Evolutionary conservation across 2,888 invertebrate species (phyloP), one percentile per base, ranked within the genome.

Genomic region (Lottia gigantea): DNA sequence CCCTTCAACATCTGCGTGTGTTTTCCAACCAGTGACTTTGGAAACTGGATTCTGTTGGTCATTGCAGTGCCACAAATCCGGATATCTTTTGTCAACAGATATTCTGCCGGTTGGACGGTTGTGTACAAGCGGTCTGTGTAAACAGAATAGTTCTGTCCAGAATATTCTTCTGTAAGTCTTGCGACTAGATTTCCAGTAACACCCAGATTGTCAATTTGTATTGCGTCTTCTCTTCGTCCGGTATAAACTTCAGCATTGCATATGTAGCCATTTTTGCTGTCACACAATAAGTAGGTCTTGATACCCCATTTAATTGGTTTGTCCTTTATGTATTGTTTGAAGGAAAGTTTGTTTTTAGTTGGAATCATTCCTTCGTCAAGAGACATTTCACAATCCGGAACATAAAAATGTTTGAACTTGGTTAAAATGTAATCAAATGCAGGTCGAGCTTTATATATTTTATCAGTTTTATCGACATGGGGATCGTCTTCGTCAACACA

Each of bases 401-500:
- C n/a, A 46, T 64, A 46, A 25, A 65, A 31, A 23, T 69, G 7
- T 25, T 46, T 69, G 64, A 69, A 69, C 25, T 69, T 69, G 15
- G 8, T 16, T 1, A 69, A n/a, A 23, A 69, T 0, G n/a, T n/a
- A n/a, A n/a, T n/a, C n/a, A 19, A 49, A 49, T 16, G 19, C 19
- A 6, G 49, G 49, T 6, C 49, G 49, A 1, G 49, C 49, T 49
- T 67, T 73, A 45, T 67, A 72, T n/a, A 73, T 66, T 55, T 73
- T 72, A 49, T 72, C 71, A 40, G n/a, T 46, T 67, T 73, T 73
- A 46, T 72, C 62, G 12, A 72, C 8, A 19, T 65, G 16, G 15
- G 72, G 71, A 61, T 72, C 67, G 31, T 62, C 62, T 46, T 72
- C 72, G 62, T 72, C 55, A 25, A 72, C 72, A 73, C 67, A 69